Evolutionary conservation across 2,113 vertebrate genomes (phyloP).

Genomic region (Smithornis capensis): DNA sequence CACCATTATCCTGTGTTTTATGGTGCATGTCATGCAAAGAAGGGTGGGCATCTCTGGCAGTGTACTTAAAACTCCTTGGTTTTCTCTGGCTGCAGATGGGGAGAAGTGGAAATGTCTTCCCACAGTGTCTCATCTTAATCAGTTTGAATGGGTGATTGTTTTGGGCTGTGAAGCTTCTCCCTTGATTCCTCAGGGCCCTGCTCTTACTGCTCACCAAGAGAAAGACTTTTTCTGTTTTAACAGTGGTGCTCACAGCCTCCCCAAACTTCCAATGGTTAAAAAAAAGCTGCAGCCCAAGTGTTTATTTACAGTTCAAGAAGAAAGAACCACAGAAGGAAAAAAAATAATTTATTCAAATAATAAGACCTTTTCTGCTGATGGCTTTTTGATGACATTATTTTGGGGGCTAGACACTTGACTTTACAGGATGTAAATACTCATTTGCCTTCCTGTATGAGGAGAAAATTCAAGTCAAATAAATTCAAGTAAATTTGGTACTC

Average conservation of each 20-base stretch:
- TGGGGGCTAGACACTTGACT: constrained; percentile 31
- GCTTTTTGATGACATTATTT: constrained; percentile 26
- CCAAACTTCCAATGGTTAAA: not conserved
- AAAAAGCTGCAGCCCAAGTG: not conserved
- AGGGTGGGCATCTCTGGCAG: not conserved
- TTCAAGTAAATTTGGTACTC: constrained; percentile 2
- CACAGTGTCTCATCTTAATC: not conserved
- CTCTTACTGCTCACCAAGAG: not conserved
- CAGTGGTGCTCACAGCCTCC: not conserved
- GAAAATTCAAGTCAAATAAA: constrained; percentile 60
- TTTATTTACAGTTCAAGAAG: constrained; percentile 55
- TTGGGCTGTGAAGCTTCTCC: not conserved
- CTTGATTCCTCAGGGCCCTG: not conserved
- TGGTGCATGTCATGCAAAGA: fast-evolving
- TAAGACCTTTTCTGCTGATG: not conserved
- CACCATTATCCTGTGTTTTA: not conserved
- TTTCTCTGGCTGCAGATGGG: not conserved
- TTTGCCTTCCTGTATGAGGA: constrained; percentile 2
- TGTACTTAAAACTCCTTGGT: not conserved
- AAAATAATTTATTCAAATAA: constrained; percentile 18
- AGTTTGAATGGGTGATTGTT: not conserved
- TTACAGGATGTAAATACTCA: constrained; percentile 40
- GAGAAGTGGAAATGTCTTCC: not conserved
- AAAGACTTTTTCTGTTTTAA: not conserved
- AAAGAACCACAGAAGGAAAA: constrained; percentile 26